Base-by-base conservation (phyloP, 1,140 invertebrate species). In the Trypoxylus dichotomus region DNA sequence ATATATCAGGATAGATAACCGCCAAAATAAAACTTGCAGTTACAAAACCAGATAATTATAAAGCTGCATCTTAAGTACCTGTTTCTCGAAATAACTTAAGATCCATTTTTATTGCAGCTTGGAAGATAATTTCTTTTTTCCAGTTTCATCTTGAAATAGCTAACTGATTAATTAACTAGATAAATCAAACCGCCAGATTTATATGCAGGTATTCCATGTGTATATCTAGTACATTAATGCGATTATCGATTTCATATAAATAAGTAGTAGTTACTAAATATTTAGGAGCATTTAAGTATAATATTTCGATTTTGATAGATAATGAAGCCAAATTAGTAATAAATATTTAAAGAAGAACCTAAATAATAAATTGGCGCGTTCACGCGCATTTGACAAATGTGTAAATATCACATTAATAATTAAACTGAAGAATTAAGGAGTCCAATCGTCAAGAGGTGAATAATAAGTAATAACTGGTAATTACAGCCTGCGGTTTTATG, bases 211-310 rank as follows among this genome's bases (percentile, higher is more conserved):
- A 68, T 10, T 68, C 8, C n/a, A 2, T 25, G 27, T 68, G 60
- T 68, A n/a, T n/a, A 25, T 68, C 11, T 68, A 68, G 27, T 68
- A 68, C 47, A 10, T 27, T 13, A 29, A 25, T 29, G 60, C 21
- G 60, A 25, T 29, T 68, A 68, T 29, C 60, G 24, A 29, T 68
- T 68, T 68, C 27, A 2, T 27, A 68, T 24, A 19, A 24, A 68
- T 68, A 68, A 21, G 6, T 27, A 68, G 60, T 29, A 54, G 19
- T 54, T 68, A 68, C 60, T 68, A 68, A 68, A 68, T 68, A 68
- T 68, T 68, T 29, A 68, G 25, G 21, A 29, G n/a, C 21, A 21
- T 25, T 68, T 24, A 21, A 68, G 60, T 27, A 29, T 21, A 29
- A 27, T 68, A 68, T 68, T 25, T 68, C n/a, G 60, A 21, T 27